Percentiles rank a stretch among this genome's conserved stretches.
Evolutionary conservation across 2,113 vertebrate species (phyloP).

Genomic region (Neopipo cinnamomea): DNA sequence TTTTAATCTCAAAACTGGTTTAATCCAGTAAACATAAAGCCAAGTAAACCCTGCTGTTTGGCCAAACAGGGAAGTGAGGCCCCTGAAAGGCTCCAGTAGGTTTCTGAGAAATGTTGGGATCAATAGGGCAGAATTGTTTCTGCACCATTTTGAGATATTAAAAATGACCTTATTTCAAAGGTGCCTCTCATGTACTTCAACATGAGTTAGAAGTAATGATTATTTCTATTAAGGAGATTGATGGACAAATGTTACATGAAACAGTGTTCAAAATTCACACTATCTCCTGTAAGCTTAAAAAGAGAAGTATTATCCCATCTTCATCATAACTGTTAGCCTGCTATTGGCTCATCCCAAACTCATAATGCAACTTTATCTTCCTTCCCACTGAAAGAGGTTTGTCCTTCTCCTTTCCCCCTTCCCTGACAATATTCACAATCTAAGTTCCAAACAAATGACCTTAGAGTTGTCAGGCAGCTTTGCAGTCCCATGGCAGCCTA

Average conservation of each 20-base stretch:
- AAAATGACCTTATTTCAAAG: neutral
- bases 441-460: neutral
- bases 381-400: neutral
- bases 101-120: neutral
- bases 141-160: neutral
- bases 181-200: neutral
- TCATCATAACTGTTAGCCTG: neutral
- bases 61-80: neutral
- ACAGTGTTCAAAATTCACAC: neutral
- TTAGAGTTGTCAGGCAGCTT: neutral
- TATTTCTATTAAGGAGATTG: neutral
- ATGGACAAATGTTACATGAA: neutral
- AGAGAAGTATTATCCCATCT: neutral
- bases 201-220: neutral
- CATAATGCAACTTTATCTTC: neutral
- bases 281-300: neutral
- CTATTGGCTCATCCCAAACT: neutral
- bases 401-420: neutral
- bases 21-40: neutral
- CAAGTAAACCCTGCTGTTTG: neutral
- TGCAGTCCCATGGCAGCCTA: neutral
- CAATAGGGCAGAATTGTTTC: neutral
- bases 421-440: neutral
- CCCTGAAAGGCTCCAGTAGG: neutral
- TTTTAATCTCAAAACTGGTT: constrained; percentile 31